Base-by-base conservation (phyloP, 2,888 invertebrate species). In the Apotomis turbidana region DNA sequence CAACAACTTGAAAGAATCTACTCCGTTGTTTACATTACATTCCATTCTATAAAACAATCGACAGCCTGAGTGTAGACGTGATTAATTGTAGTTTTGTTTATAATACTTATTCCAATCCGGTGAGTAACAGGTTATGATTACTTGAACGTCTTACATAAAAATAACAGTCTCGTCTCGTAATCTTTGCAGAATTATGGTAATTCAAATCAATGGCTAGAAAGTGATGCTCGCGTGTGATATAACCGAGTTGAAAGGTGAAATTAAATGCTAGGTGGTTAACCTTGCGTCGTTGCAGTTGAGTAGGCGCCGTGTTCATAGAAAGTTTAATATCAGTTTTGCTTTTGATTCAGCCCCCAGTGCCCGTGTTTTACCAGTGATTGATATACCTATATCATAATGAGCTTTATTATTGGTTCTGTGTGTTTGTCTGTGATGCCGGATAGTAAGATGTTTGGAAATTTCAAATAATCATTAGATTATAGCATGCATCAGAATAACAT, bases 231-330 rank as follows among this genome's bases (percentile, higher is more conserved):
- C 76, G 76, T 81, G 79, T 90, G 88, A 88, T 87, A 86, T 90
- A 90, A 91, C 76, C 76, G 81, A 85, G 86, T 90, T 88, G 87
- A 90, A 86, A 91, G 89, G 90, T 91, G 90, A 91, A 90, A 91
- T 85, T 83, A 83, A 57, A 8, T 80, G 78, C 78, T 78, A 79
- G 82, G 84, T 84, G 81, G 82, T 81, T 86, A 83, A 85, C 85
- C 84, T 86, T 86, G 83, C 76, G 72, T 75, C 68, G 49, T 73
- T 76, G 78, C 79, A 80, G 80, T 80, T 82, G 74, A 81, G 81
- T 79, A 80, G 80, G 78, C 76, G 73, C 68, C 73, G 70, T 71
- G 54, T 63, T 59, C 76, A 75, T 83, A 85, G 87, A 87, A 85
- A 87, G 85, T 84, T 72, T 78, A 71, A 64, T 71, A 73, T 81